Percentiles rank a stretch among this genome's conserved stretches.
These are phyloP conservation scores for Microctonus hyperodae DNA, from an alignment of 2,888 invertebrate genomes.

Conservation along the genomic window DNA sequence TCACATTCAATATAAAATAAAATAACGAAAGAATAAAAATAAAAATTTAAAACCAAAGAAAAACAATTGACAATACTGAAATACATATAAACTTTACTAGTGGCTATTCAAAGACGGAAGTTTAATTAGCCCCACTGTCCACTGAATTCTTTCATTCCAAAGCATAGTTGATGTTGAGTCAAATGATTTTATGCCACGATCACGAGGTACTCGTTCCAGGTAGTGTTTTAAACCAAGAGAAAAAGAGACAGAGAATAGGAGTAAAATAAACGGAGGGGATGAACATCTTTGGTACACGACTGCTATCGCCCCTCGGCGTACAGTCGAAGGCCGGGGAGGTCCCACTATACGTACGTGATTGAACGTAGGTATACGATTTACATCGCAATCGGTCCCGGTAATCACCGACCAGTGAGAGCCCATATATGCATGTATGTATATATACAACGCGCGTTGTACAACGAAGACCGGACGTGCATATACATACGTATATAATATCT, in stretches of 20 bases:
- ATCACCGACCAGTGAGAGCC: constrained; percentile 49
- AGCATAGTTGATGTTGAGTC: constrained; percentile 25
- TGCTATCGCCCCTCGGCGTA: constrained; percentile 37
- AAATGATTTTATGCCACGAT: constrained; percentile 35
- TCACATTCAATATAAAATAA: not conserved
- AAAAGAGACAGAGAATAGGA: constrained; percentile 8
- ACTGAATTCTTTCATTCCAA: constrained; percentile 12
- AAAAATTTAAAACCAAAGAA: too few species aligned
- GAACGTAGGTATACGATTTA: constrained; percentile 57
- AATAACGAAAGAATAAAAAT: not conserved
- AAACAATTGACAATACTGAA: constrained; percentile 1
- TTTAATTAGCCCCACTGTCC: constrained; percentile 32
- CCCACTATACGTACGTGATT: constrained; percentile 52
- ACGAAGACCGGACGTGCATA: constrained; percentile 34
- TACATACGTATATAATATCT: not conserved
- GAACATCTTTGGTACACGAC: constrained; percentile 30
- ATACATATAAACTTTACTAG: constrained; percentile 12
- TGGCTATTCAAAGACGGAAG: constrained; percentile 28
- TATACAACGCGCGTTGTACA: constrained; percentile 20
- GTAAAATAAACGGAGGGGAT: constrained; percentile 7
- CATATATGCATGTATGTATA: constrained; percentile 37
- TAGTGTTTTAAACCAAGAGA: constrained; percentile 9
- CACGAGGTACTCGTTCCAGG: constrained; percentile 28
- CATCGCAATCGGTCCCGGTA: constrained; percentile 58
- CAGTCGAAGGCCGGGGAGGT: constrained; percentile 48